Percentiles rank a stretch among this genome's conserved stretches.
These are phyloP conservation scores for Pseudomyrmex concolor DNA, from an alignment of 1,140 invertebrate species.

Conservation along the genomic window DNA sequence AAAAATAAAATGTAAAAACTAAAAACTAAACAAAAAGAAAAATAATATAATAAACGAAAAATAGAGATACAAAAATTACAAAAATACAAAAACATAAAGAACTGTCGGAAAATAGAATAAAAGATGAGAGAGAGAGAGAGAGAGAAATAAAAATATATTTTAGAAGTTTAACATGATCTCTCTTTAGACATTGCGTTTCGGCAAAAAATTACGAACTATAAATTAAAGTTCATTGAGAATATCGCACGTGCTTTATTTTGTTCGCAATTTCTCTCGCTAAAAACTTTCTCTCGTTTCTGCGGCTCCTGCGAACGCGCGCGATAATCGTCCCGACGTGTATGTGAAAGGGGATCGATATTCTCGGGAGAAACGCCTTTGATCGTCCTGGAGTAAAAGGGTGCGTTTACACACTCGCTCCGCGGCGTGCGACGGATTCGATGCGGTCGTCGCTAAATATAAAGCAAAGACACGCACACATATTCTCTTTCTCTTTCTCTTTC, in stretches of 20 bases:
- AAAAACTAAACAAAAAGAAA: too few species aligned
- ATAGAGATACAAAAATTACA: too few species aligned
- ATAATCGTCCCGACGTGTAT: slow-evolving; percentile 25
- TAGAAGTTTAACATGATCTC: too few species aligned
- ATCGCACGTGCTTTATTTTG: neutral
- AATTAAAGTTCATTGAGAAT: too few species aligned
- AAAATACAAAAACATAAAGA: too few species aligned
- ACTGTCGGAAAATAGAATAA: too few species aligned
- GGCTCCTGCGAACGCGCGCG: slow-evolving; percentile 35
- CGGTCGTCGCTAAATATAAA: slow-evolving; percentile 81
- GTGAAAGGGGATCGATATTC: slow-evolving; percentile 58
- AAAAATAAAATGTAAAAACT: too few species aligned
- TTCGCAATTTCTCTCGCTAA: neutral
- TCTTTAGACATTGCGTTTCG: too few species aligned
- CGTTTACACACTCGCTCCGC: slow-evolving; percentile 54
- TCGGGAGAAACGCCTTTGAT: slow-evolving; percentile 60
- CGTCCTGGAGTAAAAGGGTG: slow-evolving; percentile 58
- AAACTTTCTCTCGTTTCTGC: slow-evolving; percentile 22
- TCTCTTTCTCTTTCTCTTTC: neutral
- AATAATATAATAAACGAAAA: too few species aligned
- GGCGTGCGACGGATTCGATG: slow-evolving; percentile 65
- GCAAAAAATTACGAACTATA: too few species aligned
- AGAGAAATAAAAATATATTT: too few species aligned
- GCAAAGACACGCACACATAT: slow-evolving; percentile 60
- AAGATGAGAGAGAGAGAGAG: too few species aligned